phyloP scores from a whole-genome alignment of 1,140 invertebrate species.

The Tetragonula clypearis region DNA sequence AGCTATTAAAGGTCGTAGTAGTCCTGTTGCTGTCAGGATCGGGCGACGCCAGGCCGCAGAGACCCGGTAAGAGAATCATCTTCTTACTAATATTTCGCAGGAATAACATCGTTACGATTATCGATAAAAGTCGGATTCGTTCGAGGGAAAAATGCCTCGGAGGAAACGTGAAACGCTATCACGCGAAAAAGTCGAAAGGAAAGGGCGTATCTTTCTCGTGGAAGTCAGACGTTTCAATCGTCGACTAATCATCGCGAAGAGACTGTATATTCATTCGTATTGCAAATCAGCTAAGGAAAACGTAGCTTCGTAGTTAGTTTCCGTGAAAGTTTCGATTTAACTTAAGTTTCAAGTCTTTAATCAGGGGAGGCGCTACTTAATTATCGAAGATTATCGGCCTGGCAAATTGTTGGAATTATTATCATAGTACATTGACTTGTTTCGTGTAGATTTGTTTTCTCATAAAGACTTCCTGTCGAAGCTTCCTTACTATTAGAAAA shows the following conservation, averaged over 20 bases:
- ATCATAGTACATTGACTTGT: not conserved
- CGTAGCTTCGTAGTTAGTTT: not conserved
- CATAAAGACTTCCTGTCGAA: not conserved
- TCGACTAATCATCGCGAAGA: not conserved
- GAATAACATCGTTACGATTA: not conserved
- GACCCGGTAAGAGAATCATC: slow-evolving; percentile 68
- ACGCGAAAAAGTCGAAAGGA: slow-evolving; percentile 1
- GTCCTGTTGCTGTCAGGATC: slow-evolving; percentile 72
- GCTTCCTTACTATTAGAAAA: not conserved
- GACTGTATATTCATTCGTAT: slow-evolving; percentile 18
- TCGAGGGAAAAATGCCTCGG: not conserved
- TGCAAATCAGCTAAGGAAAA: slow-evolving; percentile 19
- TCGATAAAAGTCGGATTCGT: not conserved
- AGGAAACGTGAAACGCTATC: slow-evolving; percentile 6
- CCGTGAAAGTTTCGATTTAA: not conserved
- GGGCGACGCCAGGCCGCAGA: slow-evolving; percentile 74
- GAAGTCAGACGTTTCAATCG: slow-evolving; percentile 8
- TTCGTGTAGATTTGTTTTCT: not conserved
- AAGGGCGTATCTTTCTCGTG: not conserved
- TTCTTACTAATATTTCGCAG: not conserved
- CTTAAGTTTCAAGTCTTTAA: not conserved
- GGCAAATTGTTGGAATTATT: not conserved
- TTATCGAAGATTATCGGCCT: not conserved
- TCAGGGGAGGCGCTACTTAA: not conserved
- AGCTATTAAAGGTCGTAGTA: slow-evolving; percentile 66